Evolutionary conservation across 2,113 vertebrate species (phyloP), one percentile per base, ranked within the genome.

Genomic region (Chloropsis cyanopogon): DNA sequence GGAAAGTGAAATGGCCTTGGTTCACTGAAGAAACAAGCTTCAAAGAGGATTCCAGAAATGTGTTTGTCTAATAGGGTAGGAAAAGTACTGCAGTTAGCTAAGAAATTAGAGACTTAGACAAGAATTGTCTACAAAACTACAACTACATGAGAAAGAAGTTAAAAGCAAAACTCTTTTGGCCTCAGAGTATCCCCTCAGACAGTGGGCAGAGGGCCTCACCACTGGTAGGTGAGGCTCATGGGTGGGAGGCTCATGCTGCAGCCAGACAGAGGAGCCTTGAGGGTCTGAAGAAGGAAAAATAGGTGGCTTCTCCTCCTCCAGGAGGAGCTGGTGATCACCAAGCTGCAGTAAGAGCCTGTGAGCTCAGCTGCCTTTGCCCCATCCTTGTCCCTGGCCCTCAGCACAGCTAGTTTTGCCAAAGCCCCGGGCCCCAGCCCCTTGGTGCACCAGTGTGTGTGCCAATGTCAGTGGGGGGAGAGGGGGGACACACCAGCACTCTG

Each of bases 401-500:
- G 18, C 53, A 49, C 14, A 12, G 7, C 12, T 14, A 15, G 19
- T 7, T 49, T 29, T 17, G 54, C 28, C 24, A 12, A 24, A 50
- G 12, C 9, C 23, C 23, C 23, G n/a, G 22, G 46, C 10, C 13
- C 14, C 14, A 12, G 31, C 5, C 14, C 42, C 54, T 41, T n/a
- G 7, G 8, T 26, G 42, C 29, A 14, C 5, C 20, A 4, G 23
- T 8, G 65, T 50, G 14, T 18, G 24, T 42, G 44, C 29, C 3
- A 9, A 1, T 6, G 4, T 10, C 11, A 7, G 35, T 2, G 1
- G 12, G n/a, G 35, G 2, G 14, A 33, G 41, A 23, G 9, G 8
- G 20, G 53, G 24, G 24, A 29, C 37, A 41, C 23, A 21, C 6
- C 35, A 25, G 54, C 5, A 5, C 12, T 59, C 11, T 47, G 24